These are phyloP conservation scores for Agrotis puta DNA, from an alignment of 2,888 invertebrate genomes.

Conservation along the genomic window DNA sequence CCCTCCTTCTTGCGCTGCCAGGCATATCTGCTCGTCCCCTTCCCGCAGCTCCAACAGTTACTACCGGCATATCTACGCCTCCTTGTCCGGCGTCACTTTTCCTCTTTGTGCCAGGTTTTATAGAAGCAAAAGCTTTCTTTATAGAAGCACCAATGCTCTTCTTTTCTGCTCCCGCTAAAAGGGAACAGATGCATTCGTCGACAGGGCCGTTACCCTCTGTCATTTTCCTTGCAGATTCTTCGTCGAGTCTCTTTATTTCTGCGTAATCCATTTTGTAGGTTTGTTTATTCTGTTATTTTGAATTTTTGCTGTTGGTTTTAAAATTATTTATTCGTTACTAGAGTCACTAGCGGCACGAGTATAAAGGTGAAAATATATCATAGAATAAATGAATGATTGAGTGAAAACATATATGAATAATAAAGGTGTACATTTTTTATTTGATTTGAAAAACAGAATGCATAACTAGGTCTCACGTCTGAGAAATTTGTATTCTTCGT, in stretches of 20 bases:
- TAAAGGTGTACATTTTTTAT: no score
- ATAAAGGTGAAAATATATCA: neutral
- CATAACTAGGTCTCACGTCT: no score
- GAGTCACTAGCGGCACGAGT: neutral
- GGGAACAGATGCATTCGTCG: conserved; percentile 75
- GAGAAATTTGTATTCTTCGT: no score
- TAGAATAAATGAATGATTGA: no score
- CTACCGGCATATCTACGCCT: neutral
- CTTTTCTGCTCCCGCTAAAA: conserved; percentile 65
- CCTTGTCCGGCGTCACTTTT: neutral
- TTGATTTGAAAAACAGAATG: no score
- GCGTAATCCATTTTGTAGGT: conserved; percentile 68
- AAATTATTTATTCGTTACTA: neutral
- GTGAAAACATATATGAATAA: no score
- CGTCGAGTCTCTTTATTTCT: conserved; percentile 74
- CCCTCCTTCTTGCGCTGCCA: neutral
- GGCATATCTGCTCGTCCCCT: neutral
- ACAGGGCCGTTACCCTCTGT: conserved; percentile 73
- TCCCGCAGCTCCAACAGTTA: neutral
- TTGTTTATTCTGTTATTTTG: neutral
- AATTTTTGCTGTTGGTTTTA: conserved; percentile 4
- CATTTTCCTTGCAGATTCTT: conserved; percentile 70
- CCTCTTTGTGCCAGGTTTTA: conserved; percentile 45
- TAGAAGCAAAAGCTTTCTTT: conserved; percentile 71
- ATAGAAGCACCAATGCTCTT: conserved; percentile 71